Percentiles rank a stretch among this genome's conserved stretches.
Evolutionary conservation across 1,140 invertebrate species (phyloP).

Genomic region (Helicoverpa armigera): DNA sequence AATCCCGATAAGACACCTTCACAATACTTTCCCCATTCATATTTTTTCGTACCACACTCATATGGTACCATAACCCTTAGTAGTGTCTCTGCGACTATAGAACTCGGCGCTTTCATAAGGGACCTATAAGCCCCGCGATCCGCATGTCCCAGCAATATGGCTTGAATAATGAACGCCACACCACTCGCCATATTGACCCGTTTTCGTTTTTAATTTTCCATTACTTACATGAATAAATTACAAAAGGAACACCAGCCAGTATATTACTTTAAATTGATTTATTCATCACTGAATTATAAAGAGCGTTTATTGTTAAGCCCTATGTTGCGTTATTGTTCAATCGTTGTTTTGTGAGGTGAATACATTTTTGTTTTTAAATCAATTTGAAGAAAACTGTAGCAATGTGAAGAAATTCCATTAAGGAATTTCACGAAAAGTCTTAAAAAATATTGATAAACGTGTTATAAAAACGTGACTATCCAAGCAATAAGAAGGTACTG

Average conservation of each 20-base stretch:
- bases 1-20: too few relatives aligned
- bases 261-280: conserved; percentile 52
- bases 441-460: too few relatives aligned
- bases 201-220: conserved; percentile 73
- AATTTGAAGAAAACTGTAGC: too few relatives aligned
- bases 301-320: not conserved
- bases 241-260: conserved; percentile 37
- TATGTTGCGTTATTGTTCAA: too few relatives aligned
- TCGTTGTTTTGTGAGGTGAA: too few relatives aligned
- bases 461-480: too few relatives aligned
- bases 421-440: not conserved
- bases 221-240: conserved; percentile 67
- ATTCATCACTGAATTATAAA: conserved; percentile 26
- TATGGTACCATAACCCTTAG: not conserved
- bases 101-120: conserved; percentile 52
- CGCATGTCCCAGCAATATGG: conserved; percentile 61
- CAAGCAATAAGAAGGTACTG: not conserved
- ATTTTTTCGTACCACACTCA: not conserved
- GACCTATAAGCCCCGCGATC: conserved; percentile 64
- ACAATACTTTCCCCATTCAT: not conserved
- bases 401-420: not conserved
- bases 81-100: not conserved
- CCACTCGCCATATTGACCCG: conserved; percentile 62
- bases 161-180: conserved; percentile 69
- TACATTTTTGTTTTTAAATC: too few relatives aligned